Evolutionary conservation across 2,888 invertebrate species (phyloP).

Genomic region (Amblyjoppa fuscipennis): DNA sequence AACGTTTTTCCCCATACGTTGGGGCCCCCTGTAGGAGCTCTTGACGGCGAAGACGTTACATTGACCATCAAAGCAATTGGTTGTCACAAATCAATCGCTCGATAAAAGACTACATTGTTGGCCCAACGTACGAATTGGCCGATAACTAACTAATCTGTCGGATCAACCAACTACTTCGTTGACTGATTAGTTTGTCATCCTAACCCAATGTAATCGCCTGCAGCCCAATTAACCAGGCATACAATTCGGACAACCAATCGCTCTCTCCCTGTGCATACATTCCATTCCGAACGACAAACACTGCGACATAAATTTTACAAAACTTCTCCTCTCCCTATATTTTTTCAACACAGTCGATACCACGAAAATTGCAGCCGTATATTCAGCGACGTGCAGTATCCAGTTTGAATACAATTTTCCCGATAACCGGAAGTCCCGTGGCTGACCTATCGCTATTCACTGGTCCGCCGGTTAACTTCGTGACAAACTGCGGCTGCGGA

Average conservation of each 20-base stretch:
- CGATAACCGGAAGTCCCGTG: constrained; percentile 60
- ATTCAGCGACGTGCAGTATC: constrained; percentile 28
- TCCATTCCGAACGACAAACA: neutral
- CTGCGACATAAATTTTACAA: neutral
- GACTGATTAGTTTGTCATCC: neutral
- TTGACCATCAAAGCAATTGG: no score
- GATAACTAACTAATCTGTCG: no score
- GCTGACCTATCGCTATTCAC: constrained; percentile 64
- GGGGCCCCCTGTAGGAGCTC: no score
- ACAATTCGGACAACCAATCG: neutral
- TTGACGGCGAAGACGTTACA: no score
- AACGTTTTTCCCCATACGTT: no score
- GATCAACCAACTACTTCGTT: no score
- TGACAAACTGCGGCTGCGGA: constrained; percentile 67
- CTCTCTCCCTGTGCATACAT: neutral
- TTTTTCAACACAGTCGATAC: neutral
- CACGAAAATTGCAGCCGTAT: neutral
- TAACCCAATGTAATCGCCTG: neutral
- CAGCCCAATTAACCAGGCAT: neutral
- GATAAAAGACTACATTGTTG: no score
- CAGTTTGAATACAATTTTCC: constrained; percentile 53
- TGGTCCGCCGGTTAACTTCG: constrained; percentile 62
- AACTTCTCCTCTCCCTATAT: neutral
- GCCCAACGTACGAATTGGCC: no score
- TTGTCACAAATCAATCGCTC: no score